A percentile compares a stretch with the other conserved stretches of the same genome.
Conservation (phyloP, 2,113 vertebrate genomes). For the Leucopsar rothschildi region DNA sequence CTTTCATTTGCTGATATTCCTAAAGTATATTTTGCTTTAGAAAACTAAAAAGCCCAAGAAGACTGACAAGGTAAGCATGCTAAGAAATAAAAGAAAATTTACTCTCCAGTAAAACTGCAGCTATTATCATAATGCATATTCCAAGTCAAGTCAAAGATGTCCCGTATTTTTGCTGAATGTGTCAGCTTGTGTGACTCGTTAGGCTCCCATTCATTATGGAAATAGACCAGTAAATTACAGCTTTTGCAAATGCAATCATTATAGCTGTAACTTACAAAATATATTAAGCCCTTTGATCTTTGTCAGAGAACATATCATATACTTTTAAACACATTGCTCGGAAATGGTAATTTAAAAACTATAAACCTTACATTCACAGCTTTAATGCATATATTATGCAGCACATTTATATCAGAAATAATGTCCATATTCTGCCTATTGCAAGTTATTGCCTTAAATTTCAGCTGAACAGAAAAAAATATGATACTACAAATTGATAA, state of each 20-base stretch:
- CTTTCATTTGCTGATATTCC: background rate
- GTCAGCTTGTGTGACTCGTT: slow-evolving; percentile 63
- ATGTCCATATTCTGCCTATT: slow-evolving; percentile 19
- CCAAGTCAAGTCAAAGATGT: slow-evolving; percentile 13
- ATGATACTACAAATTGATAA: background rate
- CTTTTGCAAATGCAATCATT: slow-evolving; percentile 75
- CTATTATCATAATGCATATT: slow-evolving; percentile 49
- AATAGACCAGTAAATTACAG: slow-evolving; percentile 73
- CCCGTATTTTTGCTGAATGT: slow-evolving; percentile 60
- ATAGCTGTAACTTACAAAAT: slow-evolving; percentile 75
- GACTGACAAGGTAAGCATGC: background rate
- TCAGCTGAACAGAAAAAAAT: background rate
- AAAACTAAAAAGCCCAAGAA: background rate
- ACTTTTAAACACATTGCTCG: slow-evolving; percentile 66
- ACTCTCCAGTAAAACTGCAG: slow-evolving; percentile 11
- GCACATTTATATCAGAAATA: slow-evolving; percentile 30
- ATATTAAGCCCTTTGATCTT: slow-evolving; percentile 73
- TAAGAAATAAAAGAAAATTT: slow-evolving; percentile 3
- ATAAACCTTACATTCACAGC: slow-evolving; percentile 35
- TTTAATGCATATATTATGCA: slow-evolving; percentile 45
- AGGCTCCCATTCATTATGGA: slow-evolving; percentile 73
- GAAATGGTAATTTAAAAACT: slow-evolving; percentile 67
- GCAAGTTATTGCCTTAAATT: background rate
- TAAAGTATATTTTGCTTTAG: background rate
- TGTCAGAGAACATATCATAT: slow-evolving; percentile 60